Conservation (phyloP, 2,888 invertebrate genomes). For the Drosophila eohydei region DNA sequence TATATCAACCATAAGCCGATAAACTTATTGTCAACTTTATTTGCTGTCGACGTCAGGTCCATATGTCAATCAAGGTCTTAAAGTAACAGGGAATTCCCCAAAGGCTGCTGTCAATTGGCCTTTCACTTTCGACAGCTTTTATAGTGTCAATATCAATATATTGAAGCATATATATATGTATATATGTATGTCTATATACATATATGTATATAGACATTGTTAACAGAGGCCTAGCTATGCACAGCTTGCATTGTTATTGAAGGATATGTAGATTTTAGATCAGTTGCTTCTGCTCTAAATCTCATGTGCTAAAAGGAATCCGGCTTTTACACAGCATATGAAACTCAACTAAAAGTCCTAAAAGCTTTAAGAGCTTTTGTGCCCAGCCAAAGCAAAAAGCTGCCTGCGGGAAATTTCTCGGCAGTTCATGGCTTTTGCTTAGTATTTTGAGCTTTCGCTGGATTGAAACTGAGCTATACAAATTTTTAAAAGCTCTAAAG, state of each 20-base stretch:
- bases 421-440: neutral
- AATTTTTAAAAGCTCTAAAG: neutral
- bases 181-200: neutral
- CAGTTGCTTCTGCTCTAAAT: constrained; percentile 1
- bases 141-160: neutral
- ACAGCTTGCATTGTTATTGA: neutral
- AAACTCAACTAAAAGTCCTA: neutral
- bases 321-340: neutral
- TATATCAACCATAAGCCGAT: constrained; percentile 56
- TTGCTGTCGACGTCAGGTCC: constrained; percentile 42
- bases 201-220: neutral
- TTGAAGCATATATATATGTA: neutral
- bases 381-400: neutral
- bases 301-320: neutral
- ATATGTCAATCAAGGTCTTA: constrained; percentile 61
- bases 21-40: constrained; percentile 52
- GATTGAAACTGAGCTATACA: too few species aligned
- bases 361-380: neutral
- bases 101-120: constrained; percentile 3
- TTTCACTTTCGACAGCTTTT: constrained; percentile 4
- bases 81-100: constrained; percentile 12
- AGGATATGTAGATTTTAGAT: neutral
- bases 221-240: neutral
- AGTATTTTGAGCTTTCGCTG: neutral
- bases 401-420: neutral